Evolutionary conservation across 2,113 vertebrate genomes (phyloP).

Genomic region (Antennarius striatus): DNA sequence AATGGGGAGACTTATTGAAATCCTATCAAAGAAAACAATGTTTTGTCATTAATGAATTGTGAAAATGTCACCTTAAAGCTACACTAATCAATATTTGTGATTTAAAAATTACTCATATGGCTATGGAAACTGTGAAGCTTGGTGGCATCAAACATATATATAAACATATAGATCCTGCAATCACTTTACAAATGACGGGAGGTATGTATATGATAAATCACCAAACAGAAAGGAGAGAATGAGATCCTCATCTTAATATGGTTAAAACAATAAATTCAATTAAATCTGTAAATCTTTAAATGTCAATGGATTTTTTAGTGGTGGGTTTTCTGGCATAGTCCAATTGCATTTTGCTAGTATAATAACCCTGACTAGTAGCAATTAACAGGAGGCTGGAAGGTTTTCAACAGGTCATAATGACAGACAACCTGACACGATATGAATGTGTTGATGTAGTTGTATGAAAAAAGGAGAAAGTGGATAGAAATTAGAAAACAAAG

Average conservation of each 20-base stretch:
- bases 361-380: not conserved
- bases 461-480: not conserved
- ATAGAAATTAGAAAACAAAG: slow-evolving; percentile 10
- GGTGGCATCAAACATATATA: too few species aligned
- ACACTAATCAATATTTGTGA: not conserved
- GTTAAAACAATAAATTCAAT: too few species aligned
- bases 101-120: not conserved
- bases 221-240: too few species aligned
- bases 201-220: too few species aligned
- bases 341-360: not conserved
- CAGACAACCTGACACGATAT: not conserved
- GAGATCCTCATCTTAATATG: too few species aligned
- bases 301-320: too few species aligned
- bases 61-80: not conserved
- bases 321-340: too few species aligned
- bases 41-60: not conserved
- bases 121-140: not conserved
- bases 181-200: too few species aligned
- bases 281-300: too few species aligned
- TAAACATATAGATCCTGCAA: too few species aligned
- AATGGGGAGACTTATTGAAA: too few species aligned
- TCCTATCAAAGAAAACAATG: not conserved
- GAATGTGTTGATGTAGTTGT: not conserved
- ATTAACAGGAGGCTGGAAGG: not conserved
- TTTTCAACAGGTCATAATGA: not conserved